phyloP scores from a whole-genome alignment of 2,113 vertebrate species.

The Felis catus region F.catus_Fca126_mat1.0 CM031419.1:120790001-120790500 shows the following conservation, averaged over 20 bases:
- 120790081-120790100: no score
- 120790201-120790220: not conserved
- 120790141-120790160: not conserved
- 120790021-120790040: no score
- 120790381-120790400: not conserved
- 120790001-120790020: no score
- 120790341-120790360: not conserved
- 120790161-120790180: not conserved
- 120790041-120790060: no score
- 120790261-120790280: not conserved
- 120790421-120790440: not conserved
- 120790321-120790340: not conserved
- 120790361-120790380: not conserved
- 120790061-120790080: no score
- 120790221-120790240: not conserved
- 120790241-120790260: not conserved
- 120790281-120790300: not conserved
- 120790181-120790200: not conserved
- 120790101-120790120: no score
- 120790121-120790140: no score
- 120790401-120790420: not conserved
- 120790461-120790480: not conserved
- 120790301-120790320: no score
- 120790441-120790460: not conserved
- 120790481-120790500: not conserved